These are phyloP conservation scores for Bicyclus anynana DNA, from an alignment of 1,140 invertebrate species.

Conservation along the genomic window DNA sequence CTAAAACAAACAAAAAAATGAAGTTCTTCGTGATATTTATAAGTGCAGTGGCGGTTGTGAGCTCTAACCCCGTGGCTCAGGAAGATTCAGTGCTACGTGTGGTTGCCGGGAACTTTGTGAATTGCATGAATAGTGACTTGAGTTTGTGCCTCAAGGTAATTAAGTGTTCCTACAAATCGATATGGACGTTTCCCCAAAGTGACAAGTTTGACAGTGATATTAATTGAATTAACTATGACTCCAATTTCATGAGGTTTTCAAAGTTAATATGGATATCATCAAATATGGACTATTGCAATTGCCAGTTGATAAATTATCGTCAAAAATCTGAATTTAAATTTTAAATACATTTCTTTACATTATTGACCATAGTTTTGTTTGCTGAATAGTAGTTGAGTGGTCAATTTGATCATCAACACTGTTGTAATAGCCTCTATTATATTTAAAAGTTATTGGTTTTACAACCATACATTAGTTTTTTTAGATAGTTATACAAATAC, in stretches of 20 bases:
- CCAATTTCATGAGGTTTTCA: no score
- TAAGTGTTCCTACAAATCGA: conserved; percentile 4
- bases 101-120: conserved; percentile 49
- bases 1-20: conserved; percentile 43
- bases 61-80: conserved; percentile 41
- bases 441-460: no score
- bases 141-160: conserved; percentile 64
- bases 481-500: no score
- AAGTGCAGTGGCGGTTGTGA: conserved; percentile 38
- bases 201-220: conserved; percentile 1
- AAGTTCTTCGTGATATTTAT: conserved; percentile 53
- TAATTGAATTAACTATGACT: not conserved
- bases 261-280: no score
- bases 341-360: not conserved
- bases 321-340: not conserved
- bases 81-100: conserved; percentile 50
- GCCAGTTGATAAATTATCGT: no score
- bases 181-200: not conserved
- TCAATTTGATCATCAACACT: no score
- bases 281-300: not conserved
- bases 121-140: conserved; percentile 65
- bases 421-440: no score
- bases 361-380: no score
- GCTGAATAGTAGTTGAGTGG: no score
- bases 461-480: no score